phyloP scores from a whole-genome alignment of 2,888 invertebrate species.

The Ariolimax columbianus region DNA sequence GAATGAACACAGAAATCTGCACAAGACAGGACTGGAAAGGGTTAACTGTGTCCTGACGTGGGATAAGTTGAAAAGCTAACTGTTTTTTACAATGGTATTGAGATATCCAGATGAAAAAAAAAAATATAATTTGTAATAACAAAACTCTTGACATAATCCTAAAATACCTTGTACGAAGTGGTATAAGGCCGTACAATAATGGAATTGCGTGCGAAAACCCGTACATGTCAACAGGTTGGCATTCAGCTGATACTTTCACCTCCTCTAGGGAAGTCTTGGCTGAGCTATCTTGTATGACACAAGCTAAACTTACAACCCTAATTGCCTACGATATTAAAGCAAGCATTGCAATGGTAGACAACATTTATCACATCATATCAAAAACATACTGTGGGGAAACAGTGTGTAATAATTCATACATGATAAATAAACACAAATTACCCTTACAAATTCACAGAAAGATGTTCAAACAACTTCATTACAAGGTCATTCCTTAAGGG shows the following conservation, averaged over 20 bases:
- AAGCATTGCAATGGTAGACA: conserved; percentile 15
- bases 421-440: background rate
- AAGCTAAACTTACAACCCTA: background rate
- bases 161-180: no score
- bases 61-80: no score
- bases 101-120: no score
- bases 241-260: background rate
- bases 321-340: background rate
- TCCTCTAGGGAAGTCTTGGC: background rate
- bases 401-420: conserved; percentile 9
- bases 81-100: no score
- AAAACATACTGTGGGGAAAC: conserved; percentile 9
- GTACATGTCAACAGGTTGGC: conserved; percentile 22
- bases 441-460: background rate
- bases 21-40: no score
- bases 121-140: no score
- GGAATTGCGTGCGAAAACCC: no score
- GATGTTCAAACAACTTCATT: background rate
- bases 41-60: no score
- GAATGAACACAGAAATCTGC: no score
- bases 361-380: conserved; percentile 32
- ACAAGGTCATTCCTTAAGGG: no score
- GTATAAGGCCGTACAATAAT: no score
- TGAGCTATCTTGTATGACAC: background rate
- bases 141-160: no score